Conservation (phyloP, 2,888 invertebrate genomes). For the Nymphalis c-album region DNA sequence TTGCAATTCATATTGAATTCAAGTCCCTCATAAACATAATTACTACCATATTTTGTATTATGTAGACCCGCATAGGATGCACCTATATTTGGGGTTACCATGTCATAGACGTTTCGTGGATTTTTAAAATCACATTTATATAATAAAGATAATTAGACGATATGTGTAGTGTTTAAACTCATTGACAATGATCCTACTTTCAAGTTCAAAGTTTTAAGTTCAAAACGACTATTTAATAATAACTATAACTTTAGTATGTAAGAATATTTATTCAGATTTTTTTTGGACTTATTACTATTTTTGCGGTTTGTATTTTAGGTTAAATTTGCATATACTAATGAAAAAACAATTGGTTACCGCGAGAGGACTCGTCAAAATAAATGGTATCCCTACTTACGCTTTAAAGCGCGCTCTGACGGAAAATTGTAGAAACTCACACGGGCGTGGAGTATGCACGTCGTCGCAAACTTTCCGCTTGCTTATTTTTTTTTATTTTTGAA, state of each 20-base stretch:
- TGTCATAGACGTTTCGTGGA: background rate
- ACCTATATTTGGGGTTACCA: conserved; percentile 32
- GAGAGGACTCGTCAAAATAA: background rate
- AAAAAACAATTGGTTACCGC: background rate
- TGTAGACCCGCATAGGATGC: conserved; percentile 42
- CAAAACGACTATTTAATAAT: too few species aligned
- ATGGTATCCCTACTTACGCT: conserved; percentile 36
- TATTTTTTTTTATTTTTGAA: conserved; percentile 44
- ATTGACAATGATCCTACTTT: too few species aligned
- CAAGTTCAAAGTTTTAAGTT: too few species aligned
- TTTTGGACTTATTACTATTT: too few species aligned
- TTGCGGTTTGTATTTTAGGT: too few species aligned
- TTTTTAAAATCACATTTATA: background rate
- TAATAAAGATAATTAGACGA: too few species aligned
- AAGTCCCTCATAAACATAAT: conserved; percentile 37
- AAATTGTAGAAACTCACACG: conserved; percentile 67
- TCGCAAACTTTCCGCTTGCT: conserved; percentile 54
- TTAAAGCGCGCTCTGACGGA: conserved; percentile 60
- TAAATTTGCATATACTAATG: too few species aligned
- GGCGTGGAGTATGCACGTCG: conserved; percentile 54
- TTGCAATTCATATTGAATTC: conserved; percentile 34
- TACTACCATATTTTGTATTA: conserved; percentile 41
- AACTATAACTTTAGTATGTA: too few species aligned
- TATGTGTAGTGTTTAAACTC: too few species aligned
- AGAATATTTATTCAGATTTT: too few species aligned